Percentiles rank a stretch among this genome's conserved stretches.
phyloP scores from a whole-genome alignment of 2,113 vertebrate species.

The Irena cyanogastra region DNA sequence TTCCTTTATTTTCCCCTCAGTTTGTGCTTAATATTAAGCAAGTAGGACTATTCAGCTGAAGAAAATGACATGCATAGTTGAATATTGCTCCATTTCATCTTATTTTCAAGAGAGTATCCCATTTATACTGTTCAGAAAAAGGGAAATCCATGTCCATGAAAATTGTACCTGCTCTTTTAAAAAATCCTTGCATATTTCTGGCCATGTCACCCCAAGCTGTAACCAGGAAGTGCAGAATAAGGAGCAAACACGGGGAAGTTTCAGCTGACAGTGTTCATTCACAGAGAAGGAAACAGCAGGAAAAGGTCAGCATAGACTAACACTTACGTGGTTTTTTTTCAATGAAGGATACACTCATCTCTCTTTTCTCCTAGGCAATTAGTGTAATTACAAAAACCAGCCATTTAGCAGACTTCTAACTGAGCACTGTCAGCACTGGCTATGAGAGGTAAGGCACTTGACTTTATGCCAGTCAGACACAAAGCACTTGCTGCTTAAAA shows the following conservation, averaged over 20 bases:
- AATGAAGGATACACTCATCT: background rate
- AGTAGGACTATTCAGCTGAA: background rate
- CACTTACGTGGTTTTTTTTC: background rate
- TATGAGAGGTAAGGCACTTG: constrained; percentile 35
- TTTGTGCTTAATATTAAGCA: background rate
- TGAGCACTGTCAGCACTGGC: background rate
- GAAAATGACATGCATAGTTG: background rate
- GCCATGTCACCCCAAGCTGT: background rate
- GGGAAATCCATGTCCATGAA: background rate
- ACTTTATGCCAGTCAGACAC: background rate
- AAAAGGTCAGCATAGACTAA: background rate
- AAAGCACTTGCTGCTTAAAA: constrained; percentile 33
- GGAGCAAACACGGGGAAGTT: background rate
- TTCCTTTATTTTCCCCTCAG: background rate
- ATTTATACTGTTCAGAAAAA: background rate
- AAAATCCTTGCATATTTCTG: background rate
- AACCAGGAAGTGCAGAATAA: background rate
- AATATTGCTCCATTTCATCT: background rate
- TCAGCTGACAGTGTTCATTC: background rate
- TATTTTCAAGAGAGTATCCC: background rate
- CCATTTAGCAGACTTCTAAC: constrained; percentile 36
- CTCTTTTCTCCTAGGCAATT: constrained; percentile 40
- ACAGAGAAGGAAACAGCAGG: background rate
- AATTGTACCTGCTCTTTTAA: background rate
- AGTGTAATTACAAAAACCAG: constrained; percentile 25